Evolutionary conservation across 1,140 invertebrate genomes (phyloP).

Genomic region (Armadillidium nasatum): DNA sequence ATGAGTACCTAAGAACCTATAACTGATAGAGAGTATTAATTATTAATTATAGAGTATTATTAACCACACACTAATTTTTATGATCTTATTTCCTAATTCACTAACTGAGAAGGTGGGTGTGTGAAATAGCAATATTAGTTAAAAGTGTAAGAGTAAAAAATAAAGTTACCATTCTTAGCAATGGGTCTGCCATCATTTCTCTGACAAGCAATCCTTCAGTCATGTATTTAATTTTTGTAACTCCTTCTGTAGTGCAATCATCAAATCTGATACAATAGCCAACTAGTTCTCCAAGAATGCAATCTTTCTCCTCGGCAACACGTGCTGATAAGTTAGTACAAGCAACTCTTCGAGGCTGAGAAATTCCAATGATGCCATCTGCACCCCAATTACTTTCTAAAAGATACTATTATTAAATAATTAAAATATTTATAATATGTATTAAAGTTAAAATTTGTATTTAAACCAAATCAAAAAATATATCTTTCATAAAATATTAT

Average conservation of each 20-base stretch:
- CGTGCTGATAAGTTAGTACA: constrained; percentile 81
- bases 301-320: constrained; percentile 83
- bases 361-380: constrained; percentile 73
- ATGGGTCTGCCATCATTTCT: constrained; percentile 91
- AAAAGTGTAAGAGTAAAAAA: neutral
- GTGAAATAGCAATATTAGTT: too few species aligned
- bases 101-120: too few species aligned
- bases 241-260: constrained; percentile 59
- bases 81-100: too few species aligned
- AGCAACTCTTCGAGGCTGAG: constrained; percentile 86
- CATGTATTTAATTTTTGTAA: constrained; percentile 89
- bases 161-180: constrained; percentile 59
- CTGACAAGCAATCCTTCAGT: constrained; percentile 91
- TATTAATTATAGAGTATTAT: too few species aligned
- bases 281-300: constrained; percentile 71
- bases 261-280: constrained; percentile 93
- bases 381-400: constrained; percentile 81
- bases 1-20: too few species aligned
- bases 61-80: too few species aligned
- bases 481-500: neutral
- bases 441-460: neutral
- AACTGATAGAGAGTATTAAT: too few species aligned
- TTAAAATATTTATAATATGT: constrained; percentile 18
- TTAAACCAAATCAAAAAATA: neutral
- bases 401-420: constrained; percentile 65